These are phyloP conservation scores for Ophioninae sp. DNA, from an alignment of 2,888 invertebrate genomes.

Conservation along the genomic window DNA sequence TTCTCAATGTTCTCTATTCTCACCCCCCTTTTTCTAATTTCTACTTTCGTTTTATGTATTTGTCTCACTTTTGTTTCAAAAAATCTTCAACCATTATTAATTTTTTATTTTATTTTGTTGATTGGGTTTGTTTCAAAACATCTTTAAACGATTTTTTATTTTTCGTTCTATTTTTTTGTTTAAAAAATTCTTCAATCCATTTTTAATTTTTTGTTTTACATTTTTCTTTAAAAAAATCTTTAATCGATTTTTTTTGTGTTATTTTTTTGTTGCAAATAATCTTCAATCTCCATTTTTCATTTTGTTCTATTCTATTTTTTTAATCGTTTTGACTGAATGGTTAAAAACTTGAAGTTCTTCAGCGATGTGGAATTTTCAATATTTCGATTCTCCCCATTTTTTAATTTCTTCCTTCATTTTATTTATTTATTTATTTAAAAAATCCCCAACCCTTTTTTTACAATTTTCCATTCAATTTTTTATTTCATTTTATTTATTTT, in stretches of 20 bases:
- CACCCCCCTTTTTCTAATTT: neutral
- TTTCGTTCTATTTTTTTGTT: constrained; percentile 6
- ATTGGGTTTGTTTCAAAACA: neutral
- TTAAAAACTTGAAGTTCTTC: too few species aligned
- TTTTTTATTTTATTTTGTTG: constrained; percentile 27
- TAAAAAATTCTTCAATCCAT: neutral
- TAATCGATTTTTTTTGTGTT: constrained; percentile 46
- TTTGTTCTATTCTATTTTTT: too few species aligned
- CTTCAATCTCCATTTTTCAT: neutral
- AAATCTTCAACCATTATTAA: constrained; percentile 11
- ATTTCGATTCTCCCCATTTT: too few species aligned
- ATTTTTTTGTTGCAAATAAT: neutral
- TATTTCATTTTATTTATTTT: neutral
- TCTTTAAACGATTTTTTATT: constrained; percentile 38
- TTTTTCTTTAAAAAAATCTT: constrained; percentile 37
- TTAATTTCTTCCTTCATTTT: too few species aligned
- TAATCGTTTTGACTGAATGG: too few species aligned
- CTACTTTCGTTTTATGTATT: constrained; percentile 2
- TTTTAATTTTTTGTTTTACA: too few species aligned
- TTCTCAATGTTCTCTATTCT: constrained; percentile 48
- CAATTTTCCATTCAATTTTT: neutral
- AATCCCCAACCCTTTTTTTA: neutral
- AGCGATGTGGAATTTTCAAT: too few species aligned
- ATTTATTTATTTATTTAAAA: too few species aligned
- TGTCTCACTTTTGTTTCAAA: neutral